Evolutionary conservation across 2,113 vertebrate genomes (phyloP), one percentile per base, ranked within the genome.

Genomic region (Hippocampus zosterae): DNA sequence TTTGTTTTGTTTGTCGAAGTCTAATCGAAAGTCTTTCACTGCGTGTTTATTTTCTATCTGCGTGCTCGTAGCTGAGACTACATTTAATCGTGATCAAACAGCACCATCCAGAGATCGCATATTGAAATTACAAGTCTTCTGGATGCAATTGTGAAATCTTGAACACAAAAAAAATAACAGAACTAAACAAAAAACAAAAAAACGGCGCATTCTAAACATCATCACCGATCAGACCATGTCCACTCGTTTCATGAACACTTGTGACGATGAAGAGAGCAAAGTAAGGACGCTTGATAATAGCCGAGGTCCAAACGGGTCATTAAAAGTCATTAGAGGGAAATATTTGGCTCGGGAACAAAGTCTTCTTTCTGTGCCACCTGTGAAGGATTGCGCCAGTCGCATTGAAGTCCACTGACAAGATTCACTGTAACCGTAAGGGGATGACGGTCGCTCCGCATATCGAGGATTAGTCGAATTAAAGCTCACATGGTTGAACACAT

Each of bases 31-130:
- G 5, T 33, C 7, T 1, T 37, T 37, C 33, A 37, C 33, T 37
- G 33, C 5, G 33, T 37, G 33, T 37, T 37, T 37, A 5, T 37
- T 44, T 19, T 29, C 5, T 29, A 2, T 27, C 12, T 16, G 25
- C 12, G 2, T 27, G 2, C 23, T 1, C 13, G 13, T 29, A 12
- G n/a, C 7, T 2, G 3, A 13, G 2, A 13, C 13, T 60, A 1
- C n/a, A 5, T 40, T 71, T 37, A 18, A 57, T 23, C 74, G 52
- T 88, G 78, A 62, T 68, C 64, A 59, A 13, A 42, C n/a, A 44
- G 72, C 84, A 77, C 87, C 88, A 80, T 70, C 87, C 84, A 82
- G 68, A 82, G 90, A 69, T 72, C 42, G 23, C 1, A 52, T n/a
- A 62, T 0, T 18, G 57, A 46, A 73, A 82, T 73, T 59, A 61